These are phyloP conservation scores for Terrapene triunguis DNA, from an alignment of 2,113 vertebrate genomes.

Conservation along the genomic window DNA sequence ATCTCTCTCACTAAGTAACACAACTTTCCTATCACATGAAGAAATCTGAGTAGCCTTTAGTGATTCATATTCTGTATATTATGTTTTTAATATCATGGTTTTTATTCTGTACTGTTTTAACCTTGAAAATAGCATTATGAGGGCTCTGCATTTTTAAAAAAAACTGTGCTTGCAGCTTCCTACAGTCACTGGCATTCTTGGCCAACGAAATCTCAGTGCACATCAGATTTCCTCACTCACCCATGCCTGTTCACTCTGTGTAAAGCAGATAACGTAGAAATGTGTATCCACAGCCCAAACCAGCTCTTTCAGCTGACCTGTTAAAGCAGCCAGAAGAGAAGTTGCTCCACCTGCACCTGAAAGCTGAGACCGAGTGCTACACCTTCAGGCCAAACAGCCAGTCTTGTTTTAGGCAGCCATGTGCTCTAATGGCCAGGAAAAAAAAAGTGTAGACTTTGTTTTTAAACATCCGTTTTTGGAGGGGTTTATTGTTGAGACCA, in stretches of 20 bases:
- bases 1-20: neutral
- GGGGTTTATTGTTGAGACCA: neutral
- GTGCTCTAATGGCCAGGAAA: neutral
- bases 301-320: neutral
- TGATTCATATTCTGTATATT: neutral
- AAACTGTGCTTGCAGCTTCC: neutral
- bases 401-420: neutral
- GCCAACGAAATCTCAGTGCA: neutral
- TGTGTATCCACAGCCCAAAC: neutral
- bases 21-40: neutral
- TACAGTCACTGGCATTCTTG: neutral
- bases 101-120: neutral
- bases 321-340: neutral
- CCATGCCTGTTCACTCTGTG: neutral
- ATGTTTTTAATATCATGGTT: neutral
- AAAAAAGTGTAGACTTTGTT: neutral
- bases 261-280: neutral
- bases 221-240: neutral
- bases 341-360: neutral
- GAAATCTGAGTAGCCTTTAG: neutral
- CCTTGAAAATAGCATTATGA: neutral
- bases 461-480: neutral
- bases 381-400: neutral
- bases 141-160: neutral
- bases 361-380: neutral